Conservation (phyloP, 2,113 vertebrate genomes). For the Oryzias curvinotus region DNA sequence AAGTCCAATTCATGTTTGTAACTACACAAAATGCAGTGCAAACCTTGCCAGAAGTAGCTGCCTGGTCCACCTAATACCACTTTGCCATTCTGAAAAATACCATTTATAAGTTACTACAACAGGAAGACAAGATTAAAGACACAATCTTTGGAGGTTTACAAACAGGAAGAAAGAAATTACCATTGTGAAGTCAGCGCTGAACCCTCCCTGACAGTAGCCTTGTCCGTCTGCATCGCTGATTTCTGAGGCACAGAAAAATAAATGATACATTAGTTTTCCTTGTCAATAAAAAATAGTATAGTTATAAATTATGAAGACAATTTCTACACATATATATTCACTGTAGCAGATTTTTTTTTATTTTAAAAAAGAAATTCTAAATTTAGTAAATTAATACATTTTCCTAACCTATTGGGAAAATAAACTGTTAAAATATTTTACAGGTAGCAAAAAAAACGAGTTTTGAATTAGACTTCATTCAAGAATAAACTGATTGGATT, state of each 20-base stretch:
- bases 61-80: constrained; percentile 89
- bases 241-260: constrained; percentile 67
- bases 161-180: constrained; percentile 58
- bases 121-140: neutral
- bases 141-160: neutral
- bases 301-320: too few relatives aligned
- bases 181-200: constrained; percentile 90
- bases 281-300: too few relatives aligned
- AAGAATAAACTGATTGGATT: too few relatives aligned
- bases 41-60: constrained; percentile 93
- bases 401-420: too few relatives aligned
- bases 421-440: too few relatives aligned
- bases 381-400: too few relatives aligned
- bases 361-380: too few relatives aligned
- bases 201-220: constrained; percentile 91
- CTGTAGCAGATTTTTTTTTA: too few relatives aligned
- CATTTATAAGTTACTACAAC: constrained; percentile 18
- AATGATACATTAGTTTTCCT: too few relatives aligned
- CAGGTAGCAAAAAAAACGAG: too few relatives aligned
- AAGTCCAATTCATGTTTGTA: neutral
- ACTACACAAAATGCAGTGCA: neutral
- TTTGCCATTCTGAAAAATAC: constrained; percentile 81
- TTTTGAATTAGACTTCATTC: too few relatives aligned
- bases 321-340: too few relatives aligned
- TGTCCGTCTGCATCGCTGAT: constrained; percentile 73